phyloP scores from a whole-genome alignment of 2,113 vertebrate genomes.

The Peromyscus californicus region DNA sequence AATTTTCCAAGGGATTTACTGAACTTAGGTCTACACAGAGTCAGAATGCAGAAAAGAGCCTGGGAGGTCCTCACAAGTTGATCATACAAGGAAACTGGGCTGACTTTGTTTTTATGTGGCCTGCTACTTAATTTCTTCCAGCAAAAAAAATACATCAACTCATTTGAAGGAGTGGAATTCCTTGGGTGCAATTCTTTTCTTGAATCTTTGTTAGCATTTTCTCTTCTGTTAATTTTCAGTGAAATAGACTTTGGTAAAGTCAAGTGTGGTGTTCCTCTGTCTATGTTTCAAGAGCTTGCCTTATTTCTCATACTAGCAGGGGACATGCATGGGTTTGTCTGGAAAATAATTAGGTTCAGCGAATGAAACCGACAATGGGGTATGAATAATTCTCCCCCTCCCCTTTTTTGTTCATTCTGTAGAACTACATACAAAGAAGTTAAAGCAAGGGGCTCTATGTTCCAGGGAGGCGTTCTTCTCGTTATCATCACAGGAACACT shows the following conservation, averaged over 20 bases:
- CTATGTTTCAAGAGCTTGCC: background rate
- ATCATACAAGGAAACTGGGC: background rate
- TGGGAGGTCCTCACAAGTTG: background rate
- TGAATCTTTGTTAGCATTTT: background rate
- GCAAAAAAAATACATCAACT: background rate
- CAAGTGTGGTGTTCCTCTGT: background rate
- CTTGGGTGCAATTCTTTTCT: background rate
- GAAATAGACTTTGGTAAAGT: background rate
- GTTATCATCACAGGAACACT: background rate
- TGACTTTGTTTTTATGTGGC: background rate
- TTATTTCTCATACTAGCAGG: background rate
- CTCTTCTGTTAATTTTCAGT: background rate
- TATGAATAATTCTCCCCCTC: background rate
- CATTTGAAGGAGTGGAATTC: background rate
- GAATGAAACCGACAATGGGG: background rate
- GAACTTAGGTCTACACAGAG: background rate
- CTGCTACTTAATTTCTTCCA: background rate
- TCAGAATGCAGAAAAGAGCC: background rate
- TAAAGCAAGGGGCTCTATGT: background rate
- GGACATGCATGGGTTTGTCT: background rate
- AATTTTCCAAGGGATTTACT: constrained; percentile 18
- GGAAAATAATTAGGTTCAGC: background rate
- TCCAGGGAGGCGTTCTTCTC: background rate
- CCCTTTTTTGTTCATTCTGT: background rate
- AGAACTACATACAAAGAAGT: background rate